Base-by-base conservation (phyloP, 2,113 vertebrate species). In the Trichechus manatus region DNA sequence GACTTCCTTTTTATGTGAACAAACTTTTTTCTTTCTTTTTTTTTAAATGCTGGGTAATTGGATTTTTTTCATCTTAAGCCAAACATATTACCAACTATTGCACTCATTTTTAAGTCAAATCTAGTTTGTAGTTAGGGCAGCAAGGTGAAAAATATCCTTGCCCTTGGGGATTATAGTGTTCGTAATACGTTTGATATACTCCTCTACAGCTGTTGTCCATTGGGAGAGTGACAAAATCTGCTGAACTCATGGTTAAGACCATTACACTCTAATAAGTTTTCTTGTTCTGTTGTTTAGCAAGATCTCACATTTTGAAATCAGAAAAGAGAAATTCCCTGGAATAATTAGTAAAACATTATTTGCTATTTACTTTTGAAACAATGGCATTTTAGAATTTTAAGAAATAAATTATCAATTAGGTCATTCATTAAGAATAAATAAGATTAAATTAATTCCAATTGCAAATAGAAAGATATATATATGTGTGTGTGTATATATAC, bases 321-420 rank as follows among this genome's bases (percentile, higher is more conserved):
- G 42, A 93, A 84, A 22, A 47, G 19, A 88, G 3, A 84, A 89
- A 64, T 85, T 89, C 36, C 27, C 13, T 75, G 27, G 25, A 66
- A 79, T 93, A 80, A 84, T 87, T 74, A 75, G 50, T 20, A 3
- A 78, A 74, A 63, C 14, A 75, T 75, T 13, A 79, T 66, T 91
- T 95, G 44, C 3, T 84, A 59, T 79, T 95, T 93, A 3, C 11
- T 82, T 93, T 90, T 92, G 20, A 47, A 81, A 79, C 31, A 84
- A 64, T 82, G 53, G 36, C n/a, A 79, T 79, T 72, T 50, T 27
- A 79, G 87, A 59, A 78, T 87, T 72, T 63, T 36, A 72, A 83
- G 91, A 93, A 27, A 70, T 27, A 92, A 90, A 33, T 42, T 31
- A 59, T 31, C 44, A 61, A 72, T 63, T 44, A 78, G 22, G 19